Evolutionary conservation across 2,888 invertebrate genomes (phyloP).

Genomic region (Rhagophthalmus giganteus): DNA sequence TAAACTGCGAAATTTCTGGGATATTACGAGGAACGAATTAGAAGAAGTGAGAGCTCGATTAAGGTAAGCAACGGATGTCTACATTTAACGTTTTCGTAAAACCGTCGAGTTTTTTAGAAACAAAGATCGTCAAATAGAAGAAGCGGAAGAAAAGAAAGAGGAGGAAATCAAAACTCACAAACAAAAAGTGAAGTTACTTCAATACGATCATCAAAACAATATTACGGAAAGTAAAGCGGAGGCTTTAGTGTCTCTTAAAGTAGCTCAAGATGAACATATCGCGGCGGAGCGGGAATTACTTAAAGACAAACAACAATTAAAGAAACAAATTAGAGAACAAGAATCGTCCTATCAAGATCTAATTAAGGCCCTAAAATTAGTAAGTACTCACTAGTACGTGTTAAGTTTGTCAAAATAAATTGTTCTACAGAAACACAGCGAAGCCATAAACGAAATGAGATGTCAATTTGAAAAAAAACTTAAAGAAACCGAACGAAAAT

Average conservation of each 20-base stretch:
- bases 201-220: slow-evolving; percentile 88
- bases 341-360: slow-evolving; percentile 72
- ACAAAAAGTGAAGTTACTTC: slow-evolving; percentile 90
- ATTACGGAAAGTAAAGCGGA: slow-evolving; percentile 85
- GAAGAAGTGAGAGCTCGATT: slow-evolving; percentile 78
- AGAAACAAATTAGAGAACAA: slow-evolving; percentile 69
- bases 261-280: slow-evolving; percentile 82
- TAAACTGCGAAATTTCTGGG: slow-evolving; percentile 93
- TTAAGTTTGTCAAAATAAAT: background rate
- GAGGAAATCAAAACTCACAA: slow-evolving; percentile 85
- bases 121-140: slow-evolving; percentile 86
- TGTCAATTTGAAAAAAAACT: slow-evolving; percentile 68
- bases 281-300: slow-evolving; percentile 76
- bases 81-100: background rate
- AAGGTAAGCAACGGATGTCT: slow-evolving; percentile 56
- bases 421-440: slow-evolving; percentile 50
- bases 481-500: slow-evolving; percentile 69
- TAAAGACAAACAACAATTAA: slow-evolving; percentile 71
- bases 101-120: slow-evolving; percentile 56
- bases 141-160: slow-evolving; percentile 84
- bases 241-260: slow-evolving; percentile 77
- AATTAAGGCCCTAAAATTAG: slow-evolving; percentile 70
- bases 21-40: slow-evolving; percentile 86
- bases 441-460: slow-evolving; percentile 61
- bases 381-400: slow-evolving; percentile 41